A percentile compares a stretch with the other conserved stretches of the same genome.
phyloP scores from a whole-genome alignment of 2,797 vertebrate genomes.

The Craterocephalus amniculus region DNA sequence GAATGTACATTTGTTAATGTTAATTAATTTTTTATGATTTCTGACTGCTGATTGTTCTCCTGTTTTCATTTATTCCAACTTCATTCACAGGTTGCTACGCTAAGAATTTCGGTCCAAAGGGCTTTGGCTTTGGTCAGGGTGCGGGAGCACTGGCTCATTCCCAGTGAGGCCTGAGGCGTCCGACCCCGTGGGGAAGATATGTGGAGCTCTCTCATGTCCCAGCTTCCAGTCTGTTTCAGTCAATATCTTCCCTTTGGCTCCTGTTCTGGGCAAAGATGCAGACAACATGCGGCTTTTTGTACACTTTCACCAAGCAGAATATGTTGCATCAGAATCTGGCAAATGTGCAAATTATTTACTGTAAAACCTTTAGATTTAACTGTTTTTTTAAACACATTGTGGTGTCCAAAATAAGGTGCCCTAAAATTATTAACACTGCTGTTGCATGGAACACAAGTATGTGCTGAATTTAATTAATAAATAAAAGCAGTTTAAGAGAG shows the following conservation, averaged over 20 bases:
- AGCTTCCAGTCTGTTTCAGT: constrained; percentile 33
- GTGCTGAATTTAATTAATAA: constrained; percentile 12
- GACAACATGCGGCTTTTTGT: constrained; percentile 21
- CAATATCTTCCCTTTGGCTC: constrained; percentile 24
- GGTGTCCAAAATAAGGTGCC: neutral
- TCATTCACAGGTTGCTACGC: constrained; percentile 90
- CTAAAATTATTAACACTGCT: neutral
- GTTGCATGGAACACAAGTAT: neutral
- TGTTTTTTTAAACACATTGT: constrained; percentile 4
- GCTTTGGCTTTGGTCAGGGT: constrained; percentile 96
- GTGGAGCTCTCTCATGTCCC: constrained; percentile 28
- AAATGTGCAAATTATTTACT: constrained; percentile 1
- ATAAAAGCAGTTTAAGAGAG: neutral
- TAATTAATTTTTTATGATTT: neutral
- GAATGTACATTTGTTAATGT: no score
- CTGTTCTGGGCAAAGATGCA: constrained; percentile 34
- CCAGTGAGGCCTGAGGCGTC: constrained; percentile 79
- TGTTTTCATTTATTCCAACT: constrained; percentile 12
- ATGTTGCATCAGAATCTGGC: constrained; percentile 21
- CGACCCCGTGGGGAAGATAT: constrained; percentile 10
- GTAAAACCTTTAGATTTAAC: constrained; percentile 1
- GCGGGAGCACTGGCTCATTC: constrained; percentile 93
- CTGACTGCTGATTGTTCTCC: neutral
- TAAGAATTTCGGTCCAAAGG: constrained; percentile 97
- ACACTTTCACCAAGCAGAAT: constrained; percentile 12